These are phyloP conservation scores for Ctenoplectra terminalis DNA, from an alignment of 1,140 invertebrate species.

Conservation along the genomic window DNA sequence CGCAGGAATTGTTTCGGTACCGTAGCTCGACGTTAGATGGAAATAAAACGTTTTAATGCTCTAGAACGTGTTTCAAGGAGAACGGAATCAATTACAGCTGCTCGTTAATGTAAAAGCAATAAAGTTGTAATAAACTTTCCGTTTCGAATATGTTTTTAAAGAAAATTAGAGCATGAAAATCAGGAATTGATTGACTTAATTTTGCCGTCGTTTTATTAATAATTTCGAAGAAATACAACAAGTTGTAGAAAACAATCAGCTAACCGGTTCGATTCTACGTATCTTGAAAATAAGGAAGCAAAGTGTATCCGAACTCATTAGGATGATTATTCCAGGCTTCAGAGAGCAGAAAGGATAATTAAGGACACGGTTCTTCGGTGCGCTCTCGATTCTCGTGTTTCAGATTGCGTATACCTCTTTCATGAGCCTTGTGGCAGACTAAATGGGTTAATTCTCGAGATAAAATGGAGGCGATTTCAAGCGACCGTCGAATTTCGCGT, in stretches of 20 bases:
- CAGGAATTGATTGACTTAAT: not conserved
- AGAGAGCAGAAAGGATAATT: conserved; percentile 38
- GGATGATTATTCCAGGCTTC: conserved; percentile 31
- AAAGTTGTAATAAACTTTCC: not conserved
- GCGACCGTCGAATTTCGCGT: conserved; percentile 48
- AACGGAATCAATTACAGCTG: not conserved
- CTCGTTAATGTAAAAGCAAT: not conserved
- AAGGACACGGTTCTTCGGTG: conserved; percentile 40
- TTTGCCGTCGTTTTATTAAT: not conserved
- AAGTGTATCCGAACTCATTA: conserved; percentile 24
- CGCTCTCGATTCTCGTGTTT: conserved; percentile 42
- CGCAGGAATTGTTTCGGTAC: too few relatives aligned
- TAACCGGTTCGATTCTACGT: not conserved
- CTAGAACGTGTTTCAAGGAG: not conserved
- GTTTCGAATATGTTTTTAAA: not conserved
- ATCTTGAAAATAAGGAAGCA: not conserved
- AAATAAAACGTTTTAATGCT: not conserved
- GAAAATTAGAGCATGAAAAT: not conserved
- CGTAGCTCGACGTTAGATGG: too few relatives aligned
- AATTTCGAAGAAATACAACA: not conserved
- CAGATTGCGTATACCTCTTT: conserved; percentile 41
- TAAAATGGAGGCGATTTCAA: conserved; percentile 42
- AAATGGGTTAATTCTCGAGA: conserved; percentile 50
- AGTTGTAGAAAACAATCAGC: not conserved
- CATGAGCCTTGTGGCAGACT: conserved; percentile 12